Evolutionary conservation across 2,797 vertebrate species (phyloP).

Genomic region (Phoxinus dragarum): DNA sequence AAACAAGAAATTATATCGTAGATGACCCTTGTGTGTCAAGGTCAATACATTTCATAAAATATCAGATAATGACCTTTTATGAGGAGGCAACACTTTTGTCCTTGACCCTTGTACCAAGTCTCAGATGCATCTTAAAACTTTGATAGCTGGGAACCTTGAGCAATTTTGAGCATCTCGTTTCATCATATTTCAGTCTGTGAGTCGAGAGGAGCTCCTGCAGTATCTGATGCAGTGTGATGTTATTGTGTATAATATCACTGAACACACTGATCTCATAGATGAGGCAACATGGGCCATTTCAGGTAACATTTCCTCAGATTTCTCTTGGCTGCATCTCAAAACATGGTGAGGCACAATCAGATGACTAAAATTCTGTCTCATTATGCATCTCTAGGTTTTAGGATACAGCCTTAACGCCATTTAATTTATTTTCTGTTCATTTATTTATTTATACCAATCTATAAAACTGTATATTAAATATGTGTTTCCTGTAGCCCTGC

Average conservation of each 20-base stretch:
- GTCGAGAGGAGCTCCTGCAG: conserved; percentile 70
- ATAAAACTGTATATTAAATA: not conserved
- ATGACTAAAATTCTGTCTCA: not conserved
- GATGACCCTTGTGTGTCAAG: not conserved
- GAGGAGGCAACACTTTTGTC: not conserved
- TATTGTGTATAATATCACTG: conserved; percentile 91
- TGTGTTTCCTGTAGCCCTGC: conserved; percentile 77
- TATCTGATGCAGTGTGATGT: conserved; percentile 86
- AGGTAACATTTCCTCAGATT: conserved; percentile 68
- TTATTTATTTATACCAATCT: not conserved
- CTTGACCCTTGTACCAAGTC: not conserved
- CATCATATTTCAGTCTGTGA: conserved; percentile 73
- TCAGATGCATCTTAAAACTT: not conserved
- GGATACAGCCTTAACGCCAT: not conserved
- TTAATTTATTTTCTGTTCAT: not conserved
- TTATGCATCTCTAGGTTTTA: not conserved
- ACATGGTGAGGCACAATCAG: not conserved
- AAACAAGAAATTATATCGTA: not conserved
- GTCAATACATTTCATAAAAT: not conserved
- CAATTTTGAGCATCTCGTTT: not conserved
- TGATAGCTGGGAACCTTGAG: not conserved
- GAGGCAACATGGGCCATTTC: conserved; percentile 89
- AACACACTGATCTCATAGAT: conserved; percentile 78
- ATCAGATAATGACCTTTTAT: not conserved
- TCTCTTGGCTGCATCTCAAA: not conserved